phyloP scores from a whole-genome alignment of 2,888 invertebrate species.

The Sipha maydis region DNA sequence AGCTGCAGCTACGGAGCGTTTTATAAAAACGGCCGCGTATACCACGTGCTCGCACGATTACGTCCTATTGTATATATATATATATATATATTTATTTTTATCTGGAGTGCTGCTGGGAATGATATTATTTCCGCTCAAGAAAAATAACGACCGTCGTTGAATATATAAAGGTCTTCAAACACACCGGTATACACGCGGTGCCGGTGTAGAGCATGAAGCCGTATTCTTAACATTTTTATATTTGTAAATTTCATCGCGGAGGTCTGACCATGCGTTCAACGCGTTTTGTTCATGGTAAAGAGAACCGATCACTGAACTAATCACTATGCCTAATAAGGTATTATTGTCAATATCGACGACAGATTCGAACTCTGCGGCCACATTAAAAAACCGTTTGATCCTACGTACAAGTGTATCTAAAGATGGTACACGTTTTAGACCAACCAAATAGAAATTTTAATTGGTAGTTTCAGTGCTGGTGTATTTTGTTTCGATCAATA shows the following conservation, averaged over 20 bases:
- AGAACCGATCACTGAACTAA: background rate
- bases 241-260: too few relatives aligned
- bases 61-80: background rate
- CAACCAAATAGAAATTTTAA: too few relatives aligned
- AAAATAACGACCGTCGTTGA: background rate
- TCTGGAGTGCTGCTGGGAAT: background rate
- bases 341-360: background rate
- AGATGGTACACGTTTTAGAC: too few relatives aligned
- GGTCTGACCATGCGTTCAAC: background rate
- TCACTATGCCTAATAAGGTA: too few relatives aligned
- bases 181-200: background rate
- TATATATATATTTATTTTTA: background rate
- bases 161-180: background rate
- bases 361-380: background rate
- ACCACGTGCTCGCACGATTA: background rate
- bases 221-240: too few relatives aligned
- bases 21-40: background rate
- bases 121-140: background rate
- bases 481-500: too few relatives aligned
- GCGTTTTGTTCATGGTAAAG: background rate
- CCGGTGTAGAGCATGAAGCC: too few relatives aligned
- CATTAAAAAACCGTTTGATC: background rate
- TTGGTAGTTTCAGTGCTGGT: too few relatives aligned
- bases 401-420: background rate
- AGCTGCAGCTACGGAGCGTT: background rate